A percentile compares a stretch with the other conserved stretches of the same genome.
Conservation (phyloP, 1,140 invertebrate species). For the Drosophila santomea region DNA sequence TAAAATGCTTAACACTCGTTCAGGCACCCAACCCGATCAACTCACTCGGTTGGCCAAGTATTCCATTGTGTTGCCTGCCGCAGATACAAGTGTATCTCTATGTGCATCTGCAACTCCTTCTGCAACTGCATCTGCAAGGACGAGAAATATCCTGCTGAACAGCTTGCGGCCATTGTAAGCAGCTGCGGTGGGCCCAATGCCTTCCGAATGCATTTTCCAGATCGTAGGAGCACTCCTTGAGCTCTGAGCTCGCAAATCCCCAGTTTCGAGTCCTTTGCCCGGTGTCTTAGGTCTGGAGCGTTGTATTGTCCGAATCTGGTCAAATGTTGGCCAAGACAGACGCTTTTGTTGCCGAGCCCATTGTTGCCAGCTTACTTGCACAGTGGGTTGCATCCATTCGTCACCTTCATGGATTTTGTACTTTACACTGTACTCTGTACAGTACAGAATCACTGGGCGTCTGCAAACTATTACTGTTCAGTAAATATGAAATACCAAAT, state of each 20-base stretch:
- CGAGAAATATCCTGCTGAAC: conserved; percentile 14
- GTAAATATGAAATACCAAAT: too few relatives aligned
- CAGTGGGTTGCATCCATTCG: conserved; percentile 6
- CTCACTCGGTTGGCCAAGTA: conserved; percentile 16
- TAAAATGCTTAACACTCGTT: conserved; percentile 72
- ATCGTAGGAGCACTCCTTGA: conserved; percentile 5
- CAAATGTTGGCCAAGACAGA: conserved; percentile 14
- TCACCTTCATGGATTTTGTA: too few relatives aligned
- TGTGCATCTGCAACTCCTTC: too few relatives aligned
- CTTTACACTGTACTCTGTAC: too few relatives aligned
- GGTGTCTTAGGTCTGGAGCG: conserved; percentile 1
- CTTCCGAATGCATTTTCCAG: conserved; percentile 36
- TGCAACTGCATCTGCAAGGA: not conserved
- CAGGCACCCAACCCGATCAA: conserved; percentile 33
- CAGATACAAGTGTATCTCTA: not conserved
- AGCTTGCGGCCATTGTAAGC: conserved; percentile 63
- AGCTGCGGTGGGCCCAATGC: conserved; percentile 19
- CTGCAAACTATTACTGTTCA: too few relatives aligned
- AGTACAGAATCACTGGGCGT: too few relatives aligned
- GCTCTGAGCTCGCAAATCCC: not conserved
- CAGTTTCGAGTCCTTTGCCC: not conserved
- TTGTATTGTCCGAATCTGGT: conserved; percentile 28
- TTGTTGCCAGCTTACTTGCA: conserved; percentile 5
- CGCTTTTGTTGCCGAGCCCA: conserved; percentile 5
- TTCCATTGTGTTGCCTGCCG: not conserved